Base-by-base conservation (phyloP, 2,888 invertebrate genomes). In the Abrostola tripartita region DNA sequence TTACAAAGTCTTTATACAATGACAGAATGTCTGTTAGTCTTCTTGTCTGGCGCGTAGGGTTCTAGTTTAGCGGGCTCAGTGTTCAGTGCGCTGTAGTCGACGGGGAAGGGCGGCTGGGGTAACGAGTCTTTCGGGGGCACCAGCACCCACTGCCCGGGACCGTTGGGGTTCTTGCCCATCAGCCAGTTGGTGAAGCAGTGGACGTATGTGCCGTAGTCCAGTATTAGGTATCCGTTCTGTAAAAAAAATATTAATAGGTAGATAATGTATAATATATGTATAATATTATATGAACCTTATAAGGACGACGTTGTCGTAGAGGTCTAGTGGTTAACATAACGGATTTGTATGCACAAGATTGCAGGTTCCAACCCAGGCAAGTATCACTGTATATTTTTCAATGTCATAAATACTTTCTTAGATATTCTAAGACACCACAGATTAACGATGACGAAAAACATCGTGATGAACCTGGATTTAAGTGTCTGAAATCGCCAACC, bases 111-210 rank as follows among this genome's bases (percentile, higher is more conserved):
- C 1, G 95, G 95, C 57, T 95, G 92, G 0, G 95, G 95, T 10
- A 95, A 85, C 35, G 95, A 90, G 74, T 92, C 95, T 75, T 95
- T 95, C 1, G 96, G 93, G 6, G 96, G 95, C 14, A 97, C 97
- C 38, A 97, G 95, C 53, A 97, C 95, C 95, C 96, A 97, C 81
- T 97, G 97, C 0, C 97, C 97, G 0, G 97, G 97, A 0, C 97
- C 97, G 84, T 97, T 97, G 6, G 97, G 97, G 80, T 96, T 96
- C 84, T 96, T 95, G 5, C 96, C 97, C 88, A 97, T 95, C 72
- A 97, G 91, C 95, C 97, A 97, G 88, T 97, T 97, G 52, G 96
- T 96, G 88, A 96, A 97, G 86, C 96, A 96, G 81, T 97, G 95
- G 66, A 96, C 95, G 92, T 96, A 97, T n/a, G 96, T 95, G 38